Conservation (phyloP, 1,140 invertebrate species). For the Zophobas morio region DNA sequence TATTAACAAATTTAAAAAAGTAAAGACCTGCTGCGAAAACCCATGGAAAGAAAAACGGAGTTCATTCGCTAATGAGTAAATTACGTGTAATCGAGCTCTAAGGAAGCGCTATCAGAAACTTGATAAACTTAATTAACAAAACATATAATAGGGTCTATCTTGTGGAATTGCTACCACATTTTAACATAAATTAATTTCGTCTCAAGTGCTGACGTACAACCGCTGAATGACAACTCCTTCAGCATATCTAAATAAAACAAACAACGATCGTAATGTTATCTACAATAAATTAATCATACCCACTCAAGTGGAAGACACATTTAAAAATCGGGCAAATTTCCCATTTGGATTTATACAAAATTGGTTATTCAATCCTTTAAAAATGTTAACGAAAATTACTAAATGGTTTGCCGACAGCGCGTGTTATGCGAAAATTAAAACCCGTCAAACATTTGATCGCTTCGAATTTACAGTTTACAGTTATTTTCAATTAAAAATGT, state of each 20-base stretch:
- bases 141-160: conserved; percentile 2
- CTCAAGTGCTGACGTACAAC: not conserved
- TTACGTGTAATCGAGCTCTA: not conserved
- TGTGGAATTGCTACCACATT: conserved; percentile 7
- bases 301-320: not conserved
- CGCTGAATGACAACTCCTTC: not conserved
- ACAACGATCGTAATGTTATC: not conserved
- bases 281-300: not conserved
- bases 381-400: not conserved
- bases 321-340: not conserved
- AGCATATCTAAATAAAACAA: not conserved
- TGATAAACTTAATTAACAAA: conserved; percentile 5
- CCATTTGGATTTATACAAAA: not conserved
- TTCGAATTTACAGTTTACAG: not conserved
- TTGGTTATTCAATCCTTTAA: not conserved
- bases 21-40: too few species aligned
- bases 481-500: not conserved
- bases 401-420: not conserved
- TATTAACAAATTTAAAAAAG: too few species aligned
- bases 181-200: conserved; percentile 11
- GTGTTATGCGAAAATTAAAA: not conserved
- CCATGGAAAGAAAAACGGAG: too few species aligned
- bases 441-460: not conserved
- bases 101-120: not conserved
- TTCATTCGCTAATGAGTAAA: not conserved